These are phyloP conservation scores for Drosophila emarginata DNA, from an alignment of 2,888 invertebrate genomes.

Conservation along the genomic window DNA sequence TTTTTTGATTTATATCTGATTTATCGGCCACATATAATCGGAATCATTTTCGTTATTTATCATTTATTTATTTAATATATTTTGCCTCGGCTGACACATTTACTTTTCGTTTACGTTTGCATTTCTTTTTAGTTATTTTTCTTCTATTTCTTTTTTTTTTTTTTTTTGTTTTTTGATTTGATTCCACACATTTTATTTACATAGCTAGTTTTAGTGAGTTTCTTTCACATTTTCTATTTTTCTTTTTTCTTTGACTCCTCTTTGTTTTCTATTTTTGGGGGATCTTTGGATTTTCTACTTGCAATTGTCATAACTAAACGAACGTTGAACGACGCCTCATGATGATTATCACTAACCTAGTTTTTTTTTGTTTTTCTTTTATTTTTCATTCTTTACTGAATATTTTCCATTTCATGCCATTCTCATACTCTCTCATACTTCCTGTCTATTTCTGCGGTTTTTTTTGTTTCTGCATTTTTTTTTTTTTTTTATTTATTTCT, in stretches of 20 bases:
- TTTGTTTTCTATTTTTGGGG: too few species aligned
- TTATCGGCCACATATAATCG: conserved; percentile 31
- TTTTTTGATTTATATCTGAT: conserved; percentile 42
- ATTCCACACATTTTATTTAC: conserved; percentile 60
- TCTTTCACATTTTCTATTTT: neutral
- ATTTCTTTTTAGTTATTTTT: conserved; percentile 7
- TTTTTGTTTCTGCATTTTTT: too few species aligned
- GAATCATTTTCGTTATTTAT: conserved; percentile 32
- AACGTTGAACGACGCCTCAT: conserved; percentile 71
- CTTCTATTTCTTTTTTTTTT: conserved; percentile 2
- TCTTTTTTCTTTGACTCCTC: neutral
- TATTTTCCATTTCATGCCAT: neutral
- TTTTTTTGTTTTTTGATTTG: conserved; percentile 22
- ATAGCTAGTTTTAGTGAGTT: conserved; percentile 50
- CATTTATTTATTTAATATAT: conserved; percentile 24
- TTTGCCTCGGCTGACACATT: neutral
- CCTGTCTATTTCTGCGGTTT: neutral
- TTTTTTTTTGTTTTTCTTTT: conserved; percentile 14
- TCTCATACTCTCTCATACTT: conserved; percentile 3
- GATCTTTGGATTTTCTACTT: conserved; percentile 20
- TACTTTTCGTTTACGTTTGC: too few species aligned
- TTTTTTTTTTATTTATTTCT: conserved; percentile 11
- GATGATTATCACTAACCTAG: conserved; percentile 73
- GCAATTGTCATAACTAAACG: conserved; percentile 70
- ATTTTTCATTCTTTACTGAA: neutral